phyloP scores from a whole-genome alignment of 2,888 invertebrate species.

The Halictus quadricinctus region DNA sequence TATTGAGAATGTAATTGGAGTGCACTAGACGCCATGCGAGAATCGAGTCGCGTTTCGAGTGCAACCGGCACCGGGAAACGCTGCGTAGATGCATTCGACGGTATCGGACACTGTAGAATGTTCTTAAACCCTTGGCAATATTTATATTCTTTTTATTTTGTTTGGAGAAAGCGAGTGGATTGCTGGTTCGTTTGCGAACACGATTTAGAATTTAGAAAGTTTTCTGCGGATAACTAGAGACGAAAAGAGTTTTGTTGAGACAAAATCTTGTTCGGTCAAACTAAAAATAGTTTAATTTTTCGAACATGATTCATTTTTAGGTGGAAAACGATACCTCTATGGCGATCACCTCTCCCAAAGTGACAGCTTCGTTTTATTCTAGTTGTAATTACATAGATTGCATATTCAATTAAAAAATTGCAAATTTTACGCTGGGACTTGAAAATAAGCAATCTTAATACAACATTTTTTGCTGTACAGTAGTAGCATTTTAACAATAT shows the following conservation, averaged over 20 bases:
- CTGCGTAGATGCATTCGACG: not conserved
- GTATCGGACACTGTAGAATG: not conserved
- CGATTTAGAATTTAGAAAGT: not conserved
- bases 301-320: not conserved
- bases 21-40: not conserved
- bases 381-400: not conserved
- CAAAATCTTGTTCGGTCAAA: not conserved
- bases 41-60: conserved; percentile 21
- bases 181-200: not conserved
- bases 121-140: not conserved
- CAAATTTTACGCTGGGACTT: too few species aligned
- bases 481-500: too few species aligned
- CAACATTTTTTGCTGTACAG: too few species aligned
- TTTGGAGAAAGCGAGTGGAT: not conserved
- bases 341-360: not conserved
- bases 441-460: too few species aligned
- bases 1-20: conserved; percentile 44
- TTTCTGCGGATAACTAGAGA: not conserved
- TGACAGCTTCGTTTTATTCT: not conserved
- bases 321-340: too few species aligned
- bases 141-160: not conserved
- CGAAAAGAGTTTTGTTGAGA: not conserved
- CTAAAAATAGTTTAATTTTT: not conserved
- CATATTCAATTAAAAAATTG: not conserved
- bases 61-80: not conserved